Evolutionary conservation across 1,140 invertebrate species (phyloP).

Genomic region (Macrocentrus cingulum): DNA sequence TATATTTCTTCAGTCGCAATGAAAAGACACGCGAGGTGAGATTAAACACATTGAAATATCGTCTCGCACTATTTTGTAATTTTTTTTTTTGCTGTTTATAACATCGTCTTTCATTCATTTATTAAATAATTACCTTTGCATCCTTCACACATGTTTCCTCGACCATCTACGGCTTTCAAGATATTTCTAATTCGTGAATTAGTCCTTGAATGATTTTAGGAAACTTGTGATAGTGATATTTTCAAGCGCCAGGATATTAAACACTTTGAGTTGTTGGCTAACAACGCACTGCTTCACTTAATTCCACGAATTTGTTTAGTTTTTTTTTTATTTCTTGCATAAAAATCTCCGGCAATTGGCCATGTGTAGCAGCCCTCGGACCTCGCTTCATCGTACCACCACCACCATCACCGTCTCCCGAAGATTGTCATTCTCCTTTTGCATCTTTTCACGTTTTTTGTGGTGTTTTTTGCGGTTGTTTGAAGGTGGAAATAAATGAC

Average conservation of each 20-base stretch:
- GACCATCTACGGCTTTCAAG: too few relatives aligned
- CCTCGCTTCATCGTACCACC: constrained; percentile 45
- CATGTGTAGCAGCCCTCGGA: constrained; percentile 56
- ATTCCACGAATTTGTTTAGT: neutral
- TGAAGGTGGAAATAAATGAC: too few relatives aligned
- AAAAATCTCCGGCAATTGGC: constrained; percentile 1
- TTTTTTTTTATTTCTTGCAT: too few relatives aligned
- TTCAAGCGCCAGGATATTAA: too few relatives aligned
- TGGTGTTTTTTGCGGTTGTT: neutral
- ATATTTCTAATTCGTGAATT: too few relatives aligned
- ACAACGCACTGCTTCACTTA: too few relatives aligned
- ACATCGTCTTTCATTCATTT: constrained; percentile 3
- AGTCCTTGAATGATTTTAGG: too few relatives aligned
- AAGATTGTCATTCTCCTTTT: constrained; percentile 20
- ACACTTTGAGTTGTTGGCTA: too few relatives aligned
- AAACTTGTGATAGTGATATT: too few relatives aligned
- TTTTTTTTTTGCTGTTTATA: neutral
- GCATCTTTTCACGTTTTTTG: neutral
- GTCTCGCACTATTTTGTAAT: constrained; percentile 33
- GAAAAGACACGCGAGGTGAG: constrained; percentile 58
- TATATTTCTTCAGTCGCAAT: constrained; percentile 42
- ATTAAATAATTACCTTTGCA: neutral
- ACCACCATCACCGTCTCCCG: too few relatives aligned
- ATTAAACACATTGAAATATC: constrained; percentile 32
- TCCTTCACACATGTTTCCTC: too few relatives aligned